phyloP scores from a whole-genome alignment of 2,797 vertebrate genomes.

The Neosilurus hyrtlii region DNA sequence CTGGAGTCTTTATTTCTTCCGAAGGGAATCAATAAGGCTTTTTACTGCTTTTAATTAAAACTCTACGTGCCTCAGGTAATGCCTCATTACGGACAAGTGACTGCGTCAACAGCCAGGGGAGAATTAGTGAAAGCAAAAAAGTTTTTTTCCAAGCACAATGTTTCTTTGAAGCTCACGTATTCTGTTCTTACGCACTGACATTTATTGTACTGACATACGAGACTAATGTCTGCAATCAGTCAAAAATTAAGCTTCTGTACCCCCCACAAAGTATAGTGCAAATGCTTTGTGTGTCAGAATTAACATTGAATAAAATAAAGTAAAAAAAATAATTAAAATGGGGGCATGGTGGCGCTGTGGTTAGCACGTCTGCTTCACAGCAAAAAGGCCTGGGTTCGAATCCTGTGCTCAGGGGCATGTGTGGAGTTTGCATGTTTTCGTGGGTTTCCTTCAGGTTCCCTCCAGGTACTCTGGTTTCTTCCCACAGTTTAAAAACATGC shows the following conservation, averaged over 20 bases:
- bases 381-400: too few relatives aligned
- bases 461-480: too few relatives aligned
- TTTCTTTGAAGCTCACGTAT: too few relatives aligned
- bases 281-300: background rate
- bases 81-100: conserved; percentile 36
- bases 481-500: too few relatives aligned
- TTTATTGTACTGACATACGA: background rate
- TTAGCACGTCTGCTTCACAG: too few relatives aligned
- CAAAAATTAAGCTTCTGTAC: background rate
- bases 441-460: too few relatives aligned
- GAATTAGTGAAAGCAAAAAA: background rate
- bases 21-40: conserved; percentile 49
- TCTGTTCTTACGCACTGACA: background rate
- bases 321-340: too few relatives aligned
- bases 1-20: conserved; percentile 33
- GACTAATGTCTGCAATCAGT: conserved; percentile 1
- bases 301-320: background rate
- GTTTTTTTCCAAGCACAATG: background rate
- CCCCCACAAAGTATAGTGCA: background rate
- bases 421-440: too few relatives aligned
- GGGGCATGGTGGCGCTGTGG: too few relatives aligned
- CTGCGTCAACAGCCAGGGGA: conserved; percentile 9
- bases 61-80: conserved; percentile 27
- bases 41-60: conserved; percentile 54
- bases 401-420: too few relatives aligned